Conservation (phyloP, 2,888 invertebrate genomes). For the Blastobasis lacticolella region DNA sequence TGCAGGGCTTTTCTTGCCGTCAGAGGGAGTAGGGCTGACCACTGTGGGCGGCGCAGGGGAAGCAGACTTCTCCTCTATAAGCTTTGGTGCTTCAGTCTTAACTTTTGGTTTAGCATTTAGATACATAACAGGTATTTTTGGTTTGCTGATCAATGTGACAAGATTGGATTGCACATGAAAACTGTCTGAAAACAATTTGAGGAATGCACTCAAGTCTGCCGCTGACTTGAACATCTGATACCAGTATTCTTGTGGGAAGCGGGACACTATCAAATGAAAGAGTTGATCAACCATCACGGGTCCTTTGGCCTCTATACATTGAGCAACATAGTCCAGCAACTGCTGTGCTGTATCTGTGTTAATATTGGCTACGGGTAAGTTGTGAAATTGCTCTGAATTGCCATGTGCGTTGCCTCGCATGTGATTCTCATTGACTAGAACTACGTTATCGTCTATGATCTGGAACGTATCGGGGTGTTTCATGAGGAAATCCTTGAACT, state of each 20-base stretch:
- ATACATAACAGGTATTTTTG: conserved; percentile 79
- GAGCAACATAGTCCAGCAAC: conserved; percentile 86
- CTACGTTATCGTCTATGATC: conserved; percentile 88
- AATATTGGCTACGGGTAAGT: conserved; percentile 83
- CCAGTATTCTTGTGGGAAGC: conserved; percentile 85
- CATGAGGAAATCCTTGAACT: conserved; percentile 91
- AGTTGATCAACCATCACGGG: conserved; percentile 91
- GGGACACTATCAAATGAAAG: conserved; percentile 85
- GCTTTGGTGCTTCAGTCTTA: conserved; percentile 70
- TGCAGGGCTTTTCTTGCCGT: conserved; percentile 58
- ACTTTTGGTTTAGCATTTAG: conserved; percentile 65
- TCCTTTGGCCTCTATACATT: conserved; percentile 86
- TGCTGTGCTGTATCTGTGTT: conserved; percentile 89
- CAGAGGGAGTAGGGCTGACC: conserved; percentile 62
- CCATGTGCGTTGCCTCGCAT: conserved; percentile 79
- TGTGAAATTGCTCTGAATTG: conserved; percentile 78
- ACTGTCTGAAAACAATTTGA: conserved; percentile 94
- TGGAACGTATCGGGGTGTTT: conserved; percentile 90
- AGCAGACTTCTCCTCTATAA: conserved; percentile 51
- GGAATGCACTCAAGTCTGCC: conserved; percentile 90
- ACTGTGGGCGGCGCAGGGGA: conserved; percentile 51
- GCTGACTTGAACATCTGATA: conserved; percentile 92
- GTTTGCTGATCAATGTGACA: conserved; percentile 86
- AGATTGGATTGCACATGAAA: conserved; percentile 95
- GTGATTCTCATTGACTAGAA: conserved; percentile 81